Evolutionary conservation across 1,140 invertebrate genomes (phyloP).

Genomic region (Whitmania pigra): DNA sequence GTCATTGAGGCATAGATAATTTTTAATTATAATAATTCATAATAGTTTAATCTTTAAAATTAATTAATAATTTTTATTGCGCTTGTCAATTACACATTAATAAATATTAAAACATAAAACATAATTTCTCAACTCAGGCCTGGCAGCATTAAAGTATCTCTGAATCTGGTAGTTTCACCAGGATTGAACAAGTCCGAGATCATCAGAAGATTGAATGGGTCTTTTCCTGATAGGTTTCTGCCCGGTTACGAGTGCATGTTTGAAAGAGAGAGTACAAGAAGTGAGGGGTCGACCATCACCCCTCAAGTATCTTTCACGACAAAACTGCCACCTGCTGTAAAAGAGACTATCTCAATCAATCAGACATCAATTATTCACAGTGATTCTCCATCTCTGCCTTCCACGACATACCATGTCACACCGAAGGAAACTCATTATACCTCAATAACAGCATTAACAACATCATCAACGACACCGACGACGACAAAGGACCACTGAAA

Average conservation of each 20-base stretch:
- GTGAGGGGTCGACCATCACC: neutral
- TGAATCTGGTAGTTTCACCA: neutral
- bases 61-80: too few relatives aligned
- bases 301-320: neutral
- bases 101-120: neutral
- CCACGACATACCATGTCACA: slow-evolving; percentile 4
- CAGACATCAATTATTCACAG: too few relatives aligned
- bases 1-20: too few relatives aligned
- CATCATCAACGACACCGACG: neutral
- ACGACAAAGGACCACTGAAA: slow-evolving; percentile 5
- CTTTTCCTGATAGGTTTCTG: too few relatives aligned
- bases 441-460: too few relatives aligned
- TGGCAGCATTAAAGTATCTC: slow-evolving; percentile 3
- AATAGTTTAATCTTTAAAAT: too few relatives aligned
- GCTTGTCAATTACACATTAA: neutral
- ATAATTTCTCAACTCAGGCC: neutral
- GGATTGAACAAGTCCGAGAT: neutral
- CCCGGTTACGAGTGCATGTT: too few relatives aligned
- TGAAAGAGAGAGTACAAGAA: neutral
- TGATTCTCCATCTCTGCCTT: neutral
- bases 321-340: neutral
- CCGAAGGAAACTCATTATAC: too few relatives aligned
- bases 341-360: neutral
- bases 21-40: too few relatives aligned
- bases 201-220: neutral